Evolutionary conservation across 2,113 vertebrate species (phyloP).

Genomic region (Lethenteron camtschaticum): DNA sequence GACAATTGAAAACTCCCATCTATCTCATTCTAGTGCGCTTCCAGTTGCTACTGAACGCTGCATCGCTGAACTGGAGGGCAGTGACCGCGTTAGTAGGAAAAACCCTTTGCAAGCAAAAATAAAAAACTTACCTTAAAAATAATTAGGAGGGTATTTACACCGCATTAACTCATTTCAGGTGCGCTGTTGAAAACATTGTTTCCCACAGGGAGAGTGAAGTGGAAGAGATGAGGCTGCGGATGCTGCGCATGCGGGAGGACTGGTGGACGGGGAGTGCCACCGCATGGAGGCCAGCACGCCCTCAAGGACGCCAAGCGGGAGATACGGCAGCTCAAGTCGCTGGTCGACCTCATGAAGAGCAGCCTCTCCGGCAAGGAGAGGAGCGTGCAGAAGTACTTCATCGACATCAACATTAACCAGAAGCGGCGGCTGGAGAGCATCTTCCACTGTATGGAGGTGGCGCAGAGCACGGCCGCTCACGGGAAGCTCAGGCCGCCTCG

Average conservation of each 20-base stretch:
- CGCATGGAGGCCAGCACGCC: slow-evolving; percentile 79
- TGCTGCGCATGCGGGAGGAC: slow-evolving; percentile 75
- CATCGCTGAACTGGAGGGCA: no score
- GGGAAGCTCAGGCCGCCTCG: not conserved
- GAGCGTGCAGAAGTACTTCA: slow-evolving; percentile 81
- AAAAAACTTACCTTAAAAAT: no score
- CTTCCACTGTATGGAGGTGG: slow-evolving; percentile 74
- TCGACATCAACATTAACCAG: slow-evolving; percentile 74
- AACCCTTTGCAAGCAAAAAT: no score
- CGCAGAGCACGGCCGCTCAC: slow-evolving; percentile 28
- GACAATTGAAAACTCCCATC: no score
- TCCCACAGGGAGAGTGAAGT: slow-evolving; percentile 48
- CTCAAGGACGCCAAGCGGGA: slow-evolving; percentile 78
- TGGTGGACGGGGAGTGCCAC: slow-evolving; percentile 93
- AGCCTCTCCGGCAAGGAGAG: slow-evolving; percentile 82
- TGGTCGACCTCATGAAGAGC: slow-evolving; percentile 81
- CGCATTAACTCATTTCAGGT: no score
- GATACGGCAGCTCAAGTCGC: slow-evolving; percentile 73
- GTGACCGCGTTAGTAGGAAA: no score
- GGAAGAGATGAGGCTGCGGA: slow-evolving; percentile 51
- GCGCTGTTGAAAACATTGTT: no score
- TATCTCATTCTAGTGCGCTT: no score
- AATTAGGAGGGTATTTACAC: no score
- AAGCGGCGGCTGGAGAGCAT: slow-evolving; percentile 82
- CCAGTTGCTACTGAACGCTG: no score